Evolutionary conservation across 2,888 invertebrate species (phyloP).

Genomic region (Lycia hirtaria): DNA sequence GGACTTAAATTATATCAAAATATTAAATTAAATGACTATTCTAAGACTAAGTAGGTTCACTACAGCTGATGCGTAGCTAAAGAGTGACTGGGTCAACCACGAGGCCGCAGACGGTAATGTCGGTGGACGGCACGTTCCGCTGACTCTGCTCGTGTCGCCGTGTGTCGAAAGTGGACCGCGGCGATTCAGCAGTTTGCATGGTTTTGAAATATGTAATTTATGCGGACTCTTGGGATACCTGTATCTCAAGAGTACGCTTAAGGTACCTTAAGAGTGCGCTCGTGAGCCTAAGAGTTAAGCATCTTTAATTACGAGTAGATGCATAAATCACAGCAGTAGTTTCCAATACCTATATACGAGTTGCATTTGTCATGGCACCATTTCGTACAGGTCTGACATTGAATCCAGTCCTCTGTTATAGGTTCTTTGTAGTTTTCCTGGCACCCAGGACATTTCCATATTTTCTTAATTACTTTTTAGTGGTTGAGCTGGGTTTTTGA

Average conservation of each 20-base stretch:
- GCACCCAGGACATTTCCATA: constrained; percentile 4
- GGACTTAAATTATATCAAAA: too few relatives aligned
- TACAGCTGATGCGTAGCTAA: too few relatives aligned
- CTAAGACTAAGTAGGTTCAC: too few relatives aligned
- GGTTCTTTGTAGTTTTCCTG: constrained; percentile 4
- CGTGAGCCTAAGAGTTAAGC: neutral
- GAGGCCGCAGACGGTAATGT: too few relatives aligned
- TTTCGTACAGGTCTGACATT: neutral
- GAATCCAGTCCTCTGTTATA: neutral
- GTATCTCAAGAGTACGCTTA: constrained; percentile 2
- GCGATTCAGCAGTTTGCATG: too few relatives aligned
- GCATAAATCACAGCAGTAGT: neutral
- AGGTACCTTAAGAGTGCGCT: constrained; percentile 3
- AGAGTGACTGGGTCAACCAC: too few relatives aligned
- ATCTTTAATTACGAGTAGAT: constrained; percentile 1
- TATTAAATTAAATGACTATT: too few relatives aligned
- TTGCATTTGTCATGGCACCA: neutral
- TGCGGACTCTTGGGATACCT: constrained; percentile 8
- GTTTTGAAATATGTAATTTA: too few relatives aligned
- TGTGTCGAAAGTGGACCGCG: too few relatives aligned
- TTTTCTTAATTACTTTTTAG: constrained; percentile 2
- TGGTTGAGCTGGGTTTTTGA: neutral
- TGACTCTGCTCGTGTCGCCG: too few relatives aligned
- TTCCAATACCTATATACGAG: neutral
- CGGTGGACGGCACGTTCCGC: too few relatives aligned